Percentiles rank a stretch among this genome's conserved stretches.
phyloP scores from a whole-genome alignment of 1,140 invertebrate genomes.

The Thaumetopoea pityocampa region DNA sequence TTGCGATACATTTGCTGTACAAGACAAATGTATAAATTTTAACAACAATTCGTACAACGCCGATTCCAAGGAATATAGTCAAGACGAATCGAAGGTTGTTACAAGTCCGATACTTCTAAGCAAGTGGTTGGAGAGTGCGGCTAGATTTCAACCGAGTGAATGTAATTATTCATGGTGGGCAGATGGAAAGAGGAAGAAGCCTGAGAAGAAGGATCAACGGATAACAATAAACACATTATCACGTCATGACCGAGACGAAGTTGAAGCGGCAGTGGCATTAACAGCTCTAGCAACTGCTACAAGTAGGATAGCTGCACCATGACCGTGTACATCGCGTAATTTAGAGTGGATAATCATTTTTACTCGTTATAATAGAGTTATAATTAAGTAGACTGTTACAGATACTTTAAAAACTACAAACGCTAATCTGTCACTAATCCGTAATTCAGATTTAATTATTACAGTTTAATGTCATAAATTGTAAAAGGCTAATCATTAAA shows the following conservation, averaged over 20 bases:
- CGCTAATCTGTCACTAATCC: no score
- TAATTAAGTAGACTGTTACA: no score
- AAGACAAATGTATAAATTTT: slow-evolving; percentile 53
- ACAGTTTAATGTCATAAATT: no score
- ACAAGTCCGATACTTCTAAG: slow-evolving; percentile 76
- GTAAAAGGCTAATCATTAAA: no score
- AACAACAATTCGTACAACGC: slow-evolving; percentile 57
- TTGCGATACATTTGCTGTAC: slow-evolving; percentile 49
- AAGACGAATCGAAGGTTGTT: slow-evolving; percentile 41
- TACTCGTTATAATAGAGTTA: slow-evolving; percentile 13
- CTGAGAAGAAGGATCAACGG: slow-evolving; percentile 34
- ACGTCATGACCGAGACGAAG: slow-evolving; percentile 79
- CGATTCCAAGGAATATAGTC: slow-evolving; percentile 32
- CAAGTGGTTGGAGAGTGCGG: slow-evolving; percentile 83
- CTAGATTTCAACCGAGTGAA: slow-evolving; percentile 80
- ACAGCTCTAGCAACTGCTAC: slow-evolving; percentile 73
- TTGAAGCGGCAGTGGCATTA: slow-evolving; percentile 82
- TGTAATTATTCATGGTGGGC: slow-evolving; percentile 81
- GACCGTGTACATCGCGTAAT: slow-evolving; percentile 4
- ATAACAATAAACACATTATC: slow-evolving; percentile 29
- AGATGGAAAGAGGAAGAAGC: slow-evolving; percentile 49
- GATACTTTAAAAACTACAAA: no score
- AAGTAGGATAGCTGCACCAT: slow-evolving; percentile 43
- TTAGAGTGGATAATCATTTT: not conserved
- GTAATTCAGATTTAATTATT: no score